Base-by-base conservation (phyloP, 2,113 vertebrate species). In the Bostrychus sinensis region DNA sequence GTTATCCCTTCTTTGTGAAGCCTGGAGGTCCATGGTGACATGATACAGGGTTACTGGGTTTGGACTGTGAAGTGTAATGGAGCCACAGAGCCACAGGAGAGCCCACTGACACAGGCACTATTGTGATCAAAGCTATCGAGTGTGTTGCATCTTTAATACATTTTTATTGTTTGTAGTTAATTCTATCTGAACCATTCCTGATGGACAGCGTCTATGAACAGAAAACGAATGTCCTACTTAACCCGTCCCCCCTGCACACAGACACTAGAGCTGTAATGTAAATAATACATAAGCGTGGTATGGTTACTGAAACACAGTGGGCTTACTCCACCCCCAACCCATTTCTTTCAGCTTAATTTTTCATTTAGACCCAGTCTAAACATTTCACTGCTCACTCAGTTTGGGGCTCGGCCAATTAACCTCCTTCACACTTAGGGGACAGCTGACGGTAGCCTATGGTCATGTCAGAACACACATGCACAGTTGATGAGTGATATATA, bases 231-330 rank as follows among this genome's bases (percentile, higher is more conserved):
- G 78, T 66, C 75, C 81, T 75, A 84, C 70, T 78, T 81, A 53
- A 38, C 42, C 42, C n/a, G n/a, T n/a, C n/a, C n/a, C 45, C 50
- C 17, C 50, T 55, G 55, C 74, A 48, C 51, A 65, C 45, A 71
- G 68, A 58, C 45, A 69, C 58, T 65, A 56, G 55, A 62, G 62
- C 32, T 17, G 60, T 71, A 7, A 66, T 78, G 56, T 85, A 80
- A 78, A 86, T 85, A 84, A 81, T 80, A 75, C 74, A 86, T 61
- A 59, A 80, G 36, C 7, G 16, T 13, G 20, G 50, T 36, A 46
- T 55, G 36, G 34, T 45, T 54, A 56, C 39, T 46, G 36, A 30
- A 28, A 23, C 43, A 32, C 56, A 41, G 48, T 19, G 20, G 54
- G 54, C 37, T 43, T 51, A 56, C 17, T 36, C 16, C 45, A 51